phyloP scores from a whole-genome alignment of 1,140 invertebrate species.

The Wasmannia auropunctata region DNA sequence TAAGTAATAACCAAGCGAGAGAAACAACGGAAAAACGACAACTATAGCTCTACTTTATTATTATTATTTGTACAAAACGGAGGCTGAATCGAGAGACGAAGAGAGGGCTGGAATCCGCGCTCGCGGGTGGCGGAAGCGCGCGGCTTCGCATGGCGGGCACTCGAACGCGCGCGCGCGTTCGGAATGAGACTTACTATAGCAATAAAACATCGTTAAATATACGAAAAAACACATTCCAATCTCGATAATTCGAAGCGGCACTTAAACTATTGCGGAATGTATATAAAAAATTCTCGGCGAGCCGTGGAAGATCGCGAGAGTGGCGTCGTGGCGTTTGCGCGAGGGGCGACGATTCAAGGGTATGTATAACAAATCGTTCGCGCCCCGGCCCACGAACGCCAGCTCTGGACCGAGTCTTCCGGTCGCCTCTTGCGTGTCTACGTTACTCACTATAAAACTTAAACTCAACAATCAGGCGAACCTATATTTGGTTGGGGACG shows the following conservation, averaged over 20 bases:
- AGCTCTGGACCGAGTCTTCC: neutral
- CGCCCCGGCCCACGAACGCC: neutral
- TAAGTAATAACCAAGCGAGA: constrained; percentile 55
- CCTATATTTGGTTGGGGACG: constrained; percentile 66
- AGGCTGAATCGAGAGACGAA: constrained; percentile 59
- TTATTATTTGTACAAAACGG: constrained; percentile 45
- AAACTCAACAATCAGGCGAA: constrained; percentile 84
- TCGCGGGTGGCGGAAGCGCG: neutral
- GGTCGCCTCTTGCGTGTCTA: constrained; percentile 35
- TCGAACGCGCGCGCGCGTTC: too few species aligned
- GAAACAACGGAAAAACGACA: constrained; percentile 64
- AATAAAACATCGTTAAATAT: constrained; percentile 70
- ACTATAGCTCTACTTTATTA: constrained; percentile 60
- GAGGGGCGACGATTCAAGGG: neutral
- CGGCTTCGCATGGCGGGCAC: neutral
- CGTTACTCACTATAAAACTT: constrained; percentile 83
- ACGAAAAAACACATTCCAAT: constrained; percentile 66
- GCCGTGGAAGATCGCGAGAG: neutral
- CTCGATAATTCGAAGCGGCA: constrained; percentile 49
- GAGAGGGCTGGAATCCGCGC: too few species aligned
- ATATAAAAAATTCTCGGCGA: constrained; percentile 65
- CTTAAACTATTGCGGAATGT: constrained; percentile 67
- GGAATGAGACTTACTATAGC: constrained; percentile 64
- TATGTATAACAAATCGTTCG: neutral
- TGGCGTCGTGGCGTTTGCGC: neutral